These are phyloP conservation scores for Cyprinodon tularosa DNA, from an alignment of 2,113 vertebrate species.

Conservation along the genomic window DNA sequence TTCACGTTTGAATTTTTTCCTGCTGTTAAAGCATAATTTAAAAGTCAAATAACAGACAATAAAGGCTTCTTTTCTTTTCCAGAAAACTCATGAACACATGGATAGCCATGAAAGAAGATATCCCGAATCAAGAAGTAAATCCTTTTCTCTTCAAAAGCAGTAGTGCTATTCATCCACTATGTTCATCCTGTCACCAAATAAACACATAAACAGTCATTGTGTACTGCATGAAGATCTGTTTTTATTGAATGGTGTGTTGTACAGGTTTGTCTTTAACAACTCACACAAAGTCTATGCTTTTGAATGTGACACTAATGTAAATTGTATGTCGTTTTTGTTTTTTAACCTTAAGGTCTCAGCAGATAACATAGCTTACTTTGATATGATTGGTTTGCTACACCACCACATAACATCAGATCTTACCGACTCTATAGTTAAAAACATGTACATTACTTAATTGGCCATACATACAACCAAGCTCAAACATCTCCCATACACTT, in stretches of 20 bases:
- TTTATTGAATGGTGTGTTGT: constrained; percentile 66
- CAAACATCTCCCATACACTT: constrained; percentile 75
- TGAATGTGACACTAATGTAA: constrained; percentile 43
- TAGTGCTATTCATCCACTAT: neutral
- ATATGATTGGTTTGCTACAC: constrained; percentile 52
- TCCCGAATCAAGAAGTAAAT: neutral
- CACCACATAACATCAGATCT: constrained; percentile 50
- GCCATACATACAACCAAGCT: constrained; percentile 61
- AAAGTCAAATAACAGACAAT: neutral
- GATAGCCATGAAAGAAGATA: neutral
- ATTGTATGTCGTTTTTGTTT: neutral
- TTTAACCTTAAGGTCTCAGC: constrained; percentile 26
- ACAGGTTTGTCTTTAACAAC: constrained; percentile 46
- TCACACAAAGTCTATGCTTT: constrained; percentile 52
- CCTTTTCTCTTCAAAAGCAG: neutral
- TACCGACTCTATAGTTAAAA: constrained; percentile 52
- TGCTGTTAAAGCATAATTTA: too few species aligned
- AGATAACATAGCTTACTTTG: constrained; percentile 48
- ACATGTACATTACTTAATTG: constrained; percentile 57
- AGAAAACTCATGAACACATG: constrained; percentile 51
- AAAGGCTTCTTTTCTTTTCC: constrained; percentile 18
- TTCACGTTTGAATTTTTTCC: too few species aligned
- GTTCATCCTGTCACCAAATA: neutral
- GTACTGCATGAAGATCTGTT: constrained; percentile 60
- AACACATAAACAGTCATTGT: constrained; percentile 1